phyloP scores from a whole-genome alignment of 2,113 vertebrate species.

The Mystacornis crossleyi region DNA sequence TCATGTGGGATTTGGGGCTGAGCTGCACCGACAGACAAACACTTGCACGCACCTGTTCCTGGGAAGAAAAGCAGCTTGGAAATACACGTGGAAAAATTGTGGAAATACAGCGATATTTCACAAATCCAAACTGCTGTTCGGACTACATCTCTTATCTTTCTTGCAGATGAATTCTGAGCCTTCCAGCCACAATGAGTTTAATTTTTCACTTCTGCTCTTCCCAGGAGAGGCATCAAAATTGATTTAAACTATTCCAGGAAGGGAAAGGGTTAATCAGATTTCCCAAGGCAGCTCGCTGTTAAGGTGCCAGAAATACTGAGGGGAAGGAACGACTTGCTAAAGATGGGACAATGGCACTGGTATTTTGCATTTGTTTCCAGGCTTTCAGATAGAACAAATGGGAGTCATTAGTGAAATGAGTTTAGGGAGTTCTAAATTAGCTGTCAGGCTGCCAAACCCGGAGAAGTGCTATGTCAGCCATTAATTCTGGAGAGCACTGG shows the following conservation, averaged over 20 bases:
- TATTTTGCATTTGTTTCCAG: conserved; percentile 67
- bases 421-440: conserved; percentile 68
- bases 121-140: neutral
- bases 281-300: conserved; percentile 46
- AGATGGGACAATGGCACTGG: conserved; percentile 60
- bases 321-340: conserved; percentile 59
- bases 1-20: neutral
- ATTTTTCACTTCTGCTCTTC: neutral
- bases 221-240: neutral
- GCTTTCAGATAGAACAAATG: conserved; percentile 68
- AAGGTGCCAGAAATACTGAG: conserved; percentile 50
- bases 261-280: conserved; percentile 50
- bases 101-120: neutral
- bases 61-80: neutral
- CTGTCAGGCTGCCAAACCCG: conserved; percentile 58
- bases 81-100: neutral
- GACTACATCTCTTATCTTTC: neutral
- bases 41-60: neutral
- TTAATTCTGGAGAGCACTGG: conserved; percentile 36
- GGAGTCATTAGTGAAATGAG: conserved; percentile 69
- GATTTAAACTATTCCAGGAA: neutral
- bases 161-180: neutral
- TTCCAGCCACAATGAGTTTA: neutral
- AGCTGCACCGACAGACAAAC: neutral
- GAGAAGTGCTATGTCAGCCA: conserved; percentile 60